Evolutionary conservation across 2,888 invertebrate species (phyloP).

Genomic region (Strigamia transsilvanica): DNA sequence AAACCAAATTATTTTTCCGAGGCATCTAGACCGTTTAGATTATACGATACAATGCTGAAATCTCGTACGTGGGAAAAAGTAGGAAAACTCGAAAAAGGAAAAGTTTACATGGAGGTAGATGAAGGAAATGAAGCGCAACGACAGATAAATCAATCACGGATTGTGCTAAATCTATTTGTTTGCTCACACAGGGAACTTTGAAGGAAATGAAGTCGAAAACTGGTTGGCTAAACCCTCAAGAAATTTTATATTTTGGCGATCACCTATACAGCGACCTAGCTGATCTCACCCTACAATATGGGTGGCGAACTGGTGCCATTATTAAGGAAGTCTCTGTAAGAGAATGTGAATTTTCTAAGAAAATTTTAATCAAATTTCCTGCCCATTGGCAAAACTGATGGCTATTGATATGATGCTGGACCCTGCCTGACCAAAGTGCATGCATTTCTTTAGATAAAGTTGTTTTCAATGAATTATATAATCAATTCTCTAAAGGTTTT

Average conservation of each 20-base stretch:
- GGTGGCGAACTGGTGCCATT: conserved; percentile 97
- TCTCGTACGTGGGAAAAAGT: conserved; percentile 93
- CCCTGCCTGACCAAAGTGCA: too few species aligned
- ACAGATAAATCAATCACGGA: too few species aligned
- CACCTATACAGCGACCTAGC: conserved; percentile 97
- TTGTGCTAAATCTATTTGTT: neutral
- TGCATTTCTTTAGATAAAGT: too few species aligned
- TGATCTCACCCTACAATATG: conserved; percentile 93
- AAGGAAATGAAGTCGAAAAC: conserved; percentile 89
- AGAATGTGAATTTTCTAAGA: too few species aligned
- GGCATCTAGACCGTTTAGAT: conserved; percentile 80
- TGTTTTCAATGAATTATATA: too few species aligned
- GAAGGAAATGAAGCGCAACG: neutral
- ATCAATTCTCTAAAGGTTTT: too few species aligned
- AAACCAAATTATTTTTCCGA: conserved; percentile 97
- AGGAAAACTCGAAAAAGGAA: conserved; percentile 81
- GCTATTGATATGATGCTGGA: too few species aligned
- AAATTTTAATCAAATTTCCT: too few species aligned
- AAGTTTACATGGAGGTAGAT: conserved; percentile 88
- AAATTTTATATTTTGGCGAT: conserved; percentile 96
- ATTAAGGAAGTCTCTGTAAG: conserved; percentile 90
- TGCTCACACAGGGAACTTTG: conserved; percentile 80
- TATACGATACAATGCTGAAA: conserved; percentile 82
- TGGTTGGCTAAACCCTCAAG: conserved; percentile 85
- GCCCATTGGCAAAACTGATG: too few species aligned